phyloP scores from a whole-genome alignment of 2,113 vertebrate genomes.

The Thomomys bottae region DNA sequence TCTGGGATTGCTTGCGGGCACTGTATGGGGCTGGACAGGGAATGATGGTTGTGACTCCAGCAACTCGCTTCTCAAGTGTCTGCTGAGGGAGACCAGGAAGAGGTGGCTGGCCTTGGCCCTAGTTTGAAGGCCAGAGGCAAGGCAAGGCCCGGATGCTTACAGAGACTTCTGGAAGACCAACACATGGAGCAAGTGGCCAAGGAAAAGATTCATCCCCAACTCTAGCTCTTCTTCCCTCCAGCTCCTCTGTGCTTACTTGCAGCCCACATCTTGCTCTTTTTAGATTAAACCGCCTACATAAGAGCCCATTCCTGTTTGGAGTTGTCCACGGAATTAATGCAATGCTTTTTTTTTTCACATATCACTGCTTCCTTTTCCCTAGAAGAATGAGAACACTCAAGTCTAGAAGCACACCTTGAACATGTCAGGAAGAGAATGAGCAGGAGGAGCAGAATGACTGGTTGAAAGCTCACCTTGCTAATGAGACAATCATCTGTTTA shows the following conservation, averaged over 20 bases:
- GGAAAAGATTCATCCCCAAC: background rate
- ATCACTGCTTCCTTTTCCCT: background rate
- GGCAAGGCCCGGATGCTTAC: background rate
- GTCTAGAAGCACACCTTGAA: background rate
- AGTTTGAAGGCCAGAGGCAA: background rate
- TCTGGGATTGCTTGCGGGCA: background rate
- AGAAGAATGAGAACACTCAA: too few relatives aligned
- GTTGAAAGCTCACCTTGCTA: background rate
- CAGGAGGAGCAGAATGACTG: rapidly evolving
- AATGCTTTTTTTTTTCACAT: background rate
- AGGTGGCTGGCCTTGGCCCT: background rate
- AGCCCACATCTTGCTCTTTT: background rate
- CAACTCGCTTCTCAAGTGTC: background rate
- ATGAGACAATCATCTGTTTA: background rate
- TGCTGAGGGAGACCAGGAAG: background rate
- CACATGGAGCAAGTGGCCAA: background rate
- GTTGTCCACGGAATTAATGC: background rate
- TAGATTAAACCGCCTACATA: background rate
- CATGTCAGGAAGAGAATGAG: background rate
- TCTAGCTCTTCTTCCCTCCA: too few relatives aligned
- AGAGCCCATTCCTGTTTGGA: background rate
- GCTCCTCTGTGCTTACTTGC: background rate
- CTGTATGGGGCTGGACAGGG: background rate
- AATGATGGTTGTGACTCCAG: background rate
- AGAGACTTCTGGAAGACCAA: background rate